phyloP scores from a whole-genome alignment of 2,113 vertebrate genomes.

The Condylura cristata region DNA sequence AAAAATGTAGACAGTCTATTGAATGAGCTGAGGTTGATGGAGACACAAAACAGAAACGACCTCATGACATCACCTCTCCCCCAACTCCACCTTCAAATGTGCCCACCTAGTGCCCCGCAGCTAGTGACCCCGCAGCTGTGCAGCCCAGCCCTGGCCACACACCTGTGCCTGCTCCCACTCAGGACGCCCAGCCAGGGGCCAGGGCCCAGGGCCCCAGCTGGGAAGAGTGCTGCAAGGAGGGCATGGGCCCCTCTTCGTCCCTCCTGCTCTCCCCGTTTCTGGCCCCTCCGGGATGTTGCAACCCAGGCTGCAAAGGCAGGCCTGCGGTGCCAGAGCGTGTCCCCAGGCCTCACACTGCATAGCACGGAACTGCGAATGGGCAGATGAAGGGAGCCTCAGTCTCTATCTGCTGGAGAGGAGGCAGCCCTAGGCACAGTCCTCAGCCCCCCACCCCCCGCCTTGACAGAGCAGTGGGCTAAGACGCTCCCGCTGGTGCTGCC shows the following conservation, averaged over 20 bases:
- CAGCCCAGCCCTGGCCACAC: background rate
- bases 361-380: background rate
- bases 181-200: too few relatives aligned
- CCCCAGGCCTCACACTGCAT: background rate
- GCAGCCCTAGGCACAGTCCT: rapidly evolving
- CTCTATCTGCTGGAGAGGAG: background rate
- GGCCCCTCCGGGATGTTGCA: background rate
- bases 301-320: too few relatives aligned
- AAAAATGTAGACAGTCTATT: background rate
- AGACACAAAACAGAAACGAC: background rate
- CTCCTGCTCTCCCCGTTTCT: background rate
- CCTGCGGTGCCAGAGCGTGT: background rate
- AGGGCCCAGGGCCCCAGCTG: background rate
- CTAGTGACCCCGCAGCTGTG: background rate
- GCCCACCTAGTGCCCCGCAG: background rate
- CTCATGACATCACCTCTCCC: background rate
- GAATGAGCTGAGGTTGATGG: background rate
- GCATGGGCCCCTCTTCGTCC: background rate
- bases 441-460: rapidly evolving
- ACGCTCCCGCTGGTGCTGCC: background rate
- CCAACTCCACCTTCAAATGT: background rate
- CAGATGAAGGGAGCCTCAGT: background rate
- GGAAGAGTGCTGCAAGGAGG: background rate
- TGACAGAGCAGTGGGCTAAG: background rate
- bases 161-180: background rate